Evolutionary conservation across 2,113 vertebrate species (phyloP), one percentile per base, ranked within the genome.

Genomic region (Callaeas wilsoni): DNA sequence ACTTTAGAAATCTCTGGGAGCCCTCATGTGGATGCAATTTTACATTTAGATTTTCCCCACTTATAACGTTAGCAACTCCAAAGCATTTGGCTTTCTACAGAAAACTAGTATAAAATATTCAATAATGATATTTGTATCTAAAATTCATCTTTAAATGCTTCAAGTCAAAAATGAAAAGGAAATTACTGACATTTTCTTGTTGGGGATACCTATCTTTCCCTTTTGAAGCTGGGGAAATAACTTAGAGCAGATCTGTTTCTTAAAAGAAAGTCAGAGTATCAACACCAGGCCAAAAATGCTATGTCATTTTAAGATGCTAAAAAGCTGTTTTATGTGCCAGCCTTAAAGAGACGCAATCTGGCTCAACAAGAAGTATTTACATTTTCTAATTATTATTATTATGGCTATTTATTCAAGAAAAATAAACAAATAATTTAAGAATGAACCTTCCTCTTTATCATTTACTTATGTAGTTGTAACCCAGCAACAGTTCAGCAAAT

Each of bases 91-190:
- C 13, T 12, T 85, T 63, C 60, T 62, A 55, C 16, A 37, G 29
- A 79, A 68, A 33, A 41, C 8, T 12, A 59, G 21, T 27, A 71
- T 19, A 89, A 85, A 50, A 47, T 27, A 32, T 49, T 83, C n/a
- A 60, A 47, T 26, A 42, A 23, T 2, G 7, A 59, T 44, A 57
- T 41, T 57, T 1, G 0, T 33, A 50, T 33, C 8, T 47, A 33
- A 78, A 85, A 62, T 53, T 73, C 69, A 62, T 7, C 21, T 76
- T 16, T 27, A 87, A 69, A 85, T n/a, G 44, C 14, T 65, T 87
- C 17, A 68, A 53, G 20, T 53, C 23, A 53, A 13, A 29, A 73
- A 55, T 37, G 11, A 87, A 90, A 91, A 79, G 14, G 16, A 69
- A 56, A 73, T 37, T 32, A 56, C 12, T 80, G 29, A 17, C n/a